phyloP scores from a whole-genome alignment of 2,888 invertebrate species.

The Meganola albula region DNA sequence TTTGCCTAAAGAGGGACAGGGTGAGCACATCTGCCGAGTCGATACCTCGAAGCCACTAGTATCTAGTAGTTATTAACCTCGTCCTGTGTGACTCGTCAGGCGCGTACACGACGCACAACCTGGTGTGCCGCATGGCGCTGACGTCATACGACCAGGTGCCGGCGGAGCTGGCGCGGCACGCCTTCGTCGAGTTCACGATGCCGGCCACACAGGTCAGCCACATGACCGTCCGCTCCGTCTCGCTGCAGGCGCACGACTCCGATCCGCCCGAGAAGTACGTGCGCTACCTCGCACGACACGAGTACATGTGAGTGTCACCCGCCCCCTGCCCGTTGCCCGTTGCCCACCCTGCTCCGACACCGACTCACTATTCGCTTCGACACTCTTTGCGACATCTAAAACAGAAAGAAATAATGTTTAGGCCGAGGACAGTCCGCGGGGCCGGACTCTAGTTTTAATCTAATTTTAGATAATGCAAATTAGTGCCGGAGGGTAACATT shows the following conservation, averaged over 20 bases:
- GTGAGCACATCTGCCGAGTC: too few relatives aligned
- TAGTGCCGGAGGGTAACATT: too few relatives aligned
- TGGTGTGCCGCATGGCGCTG: slow-evolving; percentile 95
- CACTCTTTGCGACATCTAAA: too few relatives aligned
- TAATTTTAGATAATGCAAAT: too few relatives aligned
- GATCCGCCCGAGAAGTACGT: slow-evolving; percentile 98
- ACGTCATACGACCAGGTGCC: slow-evolving; percentile 99
- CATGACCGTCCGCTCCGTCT: slow-evolving; percentile 96
- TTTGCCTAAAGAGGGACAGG: slow-evolving; percentile 99
- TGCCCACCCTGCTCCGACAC: too few relatives aligned
- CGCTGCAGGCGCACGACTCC: slow-evolving; percentile 90
- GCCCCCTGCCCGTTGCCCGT: too few relatives aligned
- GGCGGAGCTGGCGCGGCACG: slow-evolving; percentile 91
- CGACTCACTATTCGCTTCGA: too few relatives aligned
- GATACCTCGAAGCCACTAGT: too few relatives aligned
- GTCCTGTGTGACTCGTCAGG: slow-evolving; percentile 72
- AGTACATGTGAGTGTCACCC: slow-evolving; percentile 92
- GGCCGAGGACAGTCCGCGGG: too few relatives aligned
- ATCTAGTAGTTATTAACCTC: too few relatives aligned
- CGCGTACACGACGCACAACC: slow-evolving; percentile 97
- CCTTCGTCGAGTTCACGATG: slow-evolving; percentile 98
- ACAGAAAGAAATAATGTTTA: too few relatives aligned
- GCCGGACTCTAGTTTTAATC: too few relatives aligned
- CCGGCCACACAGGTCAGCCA: slow-evolving; percentile 92
- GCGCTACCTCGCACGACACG: slow-evolving; percentile 95